phyloP scores from a whole-genome alignment of 2,888 invertebrate genomes.

The Spilarctia lutea region DNA sequence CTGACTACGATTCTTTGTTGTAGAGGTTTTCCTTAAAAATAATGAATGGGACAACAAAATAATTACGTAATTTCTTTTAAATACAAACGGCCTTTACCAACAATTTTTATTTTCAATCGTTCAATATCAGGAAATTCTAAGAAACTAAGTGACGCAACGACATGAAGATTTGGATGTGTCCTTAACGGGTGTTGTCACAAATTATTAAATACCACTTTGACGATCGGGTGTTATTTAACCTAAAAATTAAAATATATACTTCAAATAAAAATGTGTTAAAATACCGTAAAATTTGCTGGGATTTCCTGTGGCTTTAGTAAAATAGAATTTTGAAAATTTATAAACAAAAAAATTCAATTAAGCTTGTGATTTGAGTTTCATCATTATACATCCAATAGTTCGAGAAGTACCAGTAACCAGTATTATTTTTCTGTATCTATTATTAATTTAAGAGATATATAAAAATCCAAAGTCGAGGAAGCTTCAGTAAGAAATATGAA shows the following conservation, averaged over 20 bases:
- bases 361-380: slow-evolving; percentile 20
- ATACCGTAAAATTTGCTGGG: not conserved
- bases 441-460: not conserved
- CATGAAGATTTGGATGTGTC: slow-evolving; percentile 20
- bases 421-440: not conserved
- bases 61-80: not conserved
- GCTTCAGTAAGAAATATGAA: slow-evolving; percentile 25
- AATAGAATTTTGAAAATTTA: slow-evolving; percentile 11
- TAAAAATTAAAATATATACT: not conserved
- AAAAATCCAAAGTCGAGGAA: slow-evolving; percentile 8
- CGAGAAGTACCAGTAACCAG: slow-evolving; percentile 1
- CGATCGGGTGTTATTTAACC: slow-evolving; percentile 36
- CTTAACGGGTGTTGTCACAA: slow-evolving; percentile 30
- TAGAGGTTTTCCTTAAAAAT: slow-evolving; percentile 29
- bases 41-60: slow-evolving; percentile 18
- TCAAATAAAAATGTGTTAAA: not conserved
- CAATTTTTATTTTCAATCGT: slow-evolving; percentile 6
- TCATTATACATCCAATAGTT: slow-evolving; percentile 13
- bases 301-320: not conserved
- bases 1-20: slow-evolving; percentile 40
- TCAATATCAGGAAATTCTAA: slow-evolving; percentile 21
- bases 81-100: not conserved
- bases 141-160: slow-evolving; percentile 17
- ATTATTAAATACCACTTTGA: slow-evolving; percentile 27
- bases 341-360: slow-evolving; percentile 22